Evolutionary conservation across 1,140 invertebrate species (phyloP).

Genomic region (Drosophila fuyamai): DNA sequence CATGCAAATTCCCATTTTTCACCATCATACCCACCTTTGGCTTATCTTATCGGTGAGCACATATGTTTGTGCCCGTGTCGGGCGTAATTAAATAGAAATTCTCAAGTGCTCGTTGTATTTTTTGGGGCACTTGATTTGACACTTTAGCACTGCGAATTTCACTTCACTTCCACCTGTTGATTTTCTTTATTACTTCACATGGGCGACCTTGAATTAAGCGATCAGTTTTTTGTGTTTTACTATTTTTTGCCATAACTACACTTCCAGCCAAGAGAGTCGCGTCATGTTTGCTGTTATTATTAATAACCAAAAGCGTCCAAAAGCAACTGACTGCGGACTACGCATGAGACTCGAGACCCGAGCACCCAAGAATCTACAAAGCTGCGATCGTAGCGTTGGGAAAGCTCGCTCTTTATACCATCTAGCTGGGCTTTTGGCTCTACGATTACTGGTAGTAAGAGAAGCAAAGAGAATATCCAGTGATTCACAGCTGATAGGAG

Average conservation of each 20-base stretch:
- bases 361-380: slow-evolving; percentile 59
- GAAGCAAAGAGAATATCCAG: background rate
- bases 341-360: slow-evolving; percentile 46
- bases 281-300: slow-evolving; percentile 73
- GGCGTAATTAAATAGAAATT: slow-evolving; percentile 55
- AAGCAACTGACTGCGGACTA: slow-evolving; percentile 54
- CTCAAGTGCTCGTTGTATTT: slow-evolving; percentile 27
- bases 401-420: slow-evolving; percentile 41
- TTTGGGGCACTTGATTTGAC: slow-evolving; percentile 21
- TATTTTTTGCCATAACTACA: slow-evolving; percentile 27
- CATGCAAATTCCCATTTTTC: slow-evolving; percentile 45
- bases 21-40: slow-evolving; percentile 32
- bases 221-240: slow-evolving; percentile 30
- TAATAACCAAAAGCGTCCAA: slow-evolving; percentile 65
- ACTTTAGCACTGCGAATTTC: slow-evolving; percentile 16
- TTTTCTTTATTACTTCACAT: slow-evolving; percentile 17
- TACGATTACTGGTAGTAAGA: slow-evolving; percentile 4
- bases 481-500: slow-evolving; percentile 29
- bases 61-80: slow-evolving; percentile 29
- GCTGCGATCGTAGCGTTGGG: slow-evolving; percentile 45
- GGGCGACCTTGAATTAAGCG: slow-evolving; percentile 59
- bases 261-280: slow-evolving; percentile 49
- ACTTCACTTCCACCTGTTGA: slow-evolving; percentile 16
- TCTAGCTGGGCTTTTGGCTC: slow-evolving; percentile 7
- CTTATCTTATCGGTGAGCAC: slow-evolving; percentile 48